A percentile compares a stretch with the other conserved stretches of the same genome.
Conservation (phyloP, 2,797 vertebrate genomes). For the Melanotaenia boesemani region DNA sequence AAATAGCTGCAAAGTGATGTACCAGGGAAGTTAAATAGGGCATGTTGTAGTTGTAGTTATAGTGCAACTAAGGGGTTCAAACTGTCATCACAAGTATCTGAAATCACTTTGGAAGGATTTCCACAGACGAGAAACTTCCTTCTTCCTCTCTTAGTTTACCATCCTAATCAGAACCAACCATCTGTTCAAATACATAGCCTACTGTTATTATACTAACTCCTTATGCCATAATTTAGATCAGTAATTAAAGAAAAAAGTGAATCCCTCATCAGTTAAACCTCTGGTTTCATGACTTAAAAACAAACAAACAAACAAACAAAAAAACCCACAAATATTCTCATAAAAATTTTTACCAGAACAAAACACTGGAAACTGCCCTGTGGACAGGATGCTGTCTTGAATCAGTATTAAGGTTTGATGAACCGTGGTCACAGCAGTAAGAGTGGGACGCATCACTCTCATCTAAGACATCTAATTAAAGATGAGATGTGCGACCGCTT, state of each 20-base stretch:
- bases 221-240: not conserved
- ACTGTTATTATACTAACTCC: not conserved
- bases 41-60: not conserved
- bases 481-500: slow-evolving; percentile 43
- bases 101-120: not conserved
- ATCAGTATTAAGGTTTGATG: slow-evolving; percentile 40
- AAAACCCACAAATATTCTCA: slow-evolving; percentile 1
- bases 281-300: not conserved
- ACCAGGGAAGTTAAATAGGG: too few relatives aligned
- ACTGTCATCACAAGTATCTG: not conserved
- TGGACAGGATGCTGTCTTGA: slow-evolving; percentile 28
- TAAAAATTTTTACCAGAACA: not conserved
- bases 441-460: slow-evolving; percentile 47
- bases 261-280: not conserved
- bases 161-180: not conserved
- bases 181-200: not conserved
- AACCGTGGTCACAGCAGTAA: slow-evolving; percentile 24
- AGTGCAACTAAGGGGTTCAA: not conserved
- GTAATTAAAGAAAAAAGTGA: not conserved
- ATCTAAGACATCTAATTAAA: slow-evolving; percentile 62
- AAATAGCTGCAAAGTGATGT: too few relatives aligned
- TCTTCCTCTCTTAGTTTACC: too few relatives aligned
- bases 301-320: not conserved
- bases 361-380: slow-evolving; percentile 6
- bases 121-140: too few relatives aligned